Conservation (phyloP, 2,888 invertebrate genomes). For the Sarcophaga variegata region DNA sequence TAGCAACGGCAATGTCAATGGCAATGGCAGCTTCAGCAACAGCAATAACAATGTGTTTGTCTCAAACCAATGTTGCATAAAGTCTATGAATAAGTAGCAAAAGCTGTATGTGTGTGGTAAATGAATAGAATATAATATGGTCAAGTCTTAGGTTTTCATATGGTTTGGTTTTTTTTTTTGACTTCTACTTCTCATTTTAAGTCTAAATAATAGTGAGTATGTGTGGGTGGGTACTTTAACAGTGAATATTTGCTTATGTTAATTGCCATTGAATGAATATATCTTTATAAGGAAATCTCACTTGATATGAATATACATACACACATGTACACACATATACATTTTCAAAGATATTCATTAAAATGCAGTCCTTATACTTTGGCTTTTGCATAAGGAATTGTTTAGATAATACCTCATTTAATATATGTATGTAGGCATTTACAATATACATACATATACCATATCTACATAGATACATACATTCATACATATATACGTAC, state of each 20-base stretch:
- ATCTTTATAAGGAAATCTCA: background rate
- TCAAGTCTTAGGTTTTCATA: constrained; percentile 60
- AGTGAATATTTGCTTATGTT: constrained; percentile 79
- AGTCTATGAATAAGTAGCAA: constrained; percentile 26
- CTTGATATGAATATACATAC: constrained; percentile 3
- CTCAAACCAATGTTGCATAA: constrained; percentile 14
- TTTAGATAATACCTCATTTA: constrained; percentile 75
- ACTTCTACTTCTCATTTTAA: background rate
- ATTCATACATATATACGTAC: background rate
- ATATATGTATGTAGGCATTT: constrained; percentile 7
- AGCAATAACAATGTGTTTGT: constrained; percentile 42
- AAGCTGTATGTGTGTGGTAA: constrained; percentile 33
- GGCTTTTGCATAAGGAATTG: constrained; percentile 68
- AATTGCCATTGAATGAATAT: constrained; percentile 79
- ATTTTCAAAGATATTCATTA: constrained; percentile 75
- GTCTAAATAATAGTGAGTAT: background rate
- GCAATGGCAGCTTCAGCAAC: background rate
- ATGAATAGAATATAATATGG: constrained; percentile 60
- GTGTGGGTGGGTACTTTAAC: constrained; percentile 8
- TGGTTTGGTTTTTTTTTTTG: background rate
- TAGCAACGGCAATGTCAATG: background rate
- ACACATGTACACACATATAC: background rate
- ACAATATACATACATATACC: constrained; percentile 10
- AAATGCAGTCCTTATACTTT: constrained; percentile 76
- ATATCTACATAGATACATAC: background rate